These are phyloP conservation scores for mouse (Mus musculus) DNA, from an alignment of 2,113 vertebrate genomes.

Conservation along the genomic window GRCm39 chr5:147041501-147042000, in stretches of 20 bases:
- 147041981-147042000: not conserved
- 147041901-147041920: not conserved
- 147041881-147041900: not conserved
- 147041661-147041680: not conserved
- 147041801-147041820: not conserved
- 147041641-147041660: too few species aligned
- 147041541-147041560: constrained; percentile 16
- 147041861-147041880: too few species aligned
- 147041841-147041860: not conserved
- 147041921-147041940: not conserved
- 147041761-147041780: not conserved
- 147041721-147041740: not conserved
- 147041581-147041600: not conserved
- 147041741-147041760: not conserved
- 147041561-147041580: not conserved
- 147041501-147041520: not conserved
- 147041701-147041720: not conserved
- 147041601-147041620: not conserved
- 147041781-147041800: not conserved
- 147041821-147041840: not conserved
- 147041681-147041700: not conserved
- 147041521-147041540: constrained; percentile 1
- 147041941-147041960: not conserved
- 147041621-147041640: not conserved
- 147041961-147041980: not conserved